Percentiles rank a stretch among this genome's conserved stretches.
phyloP scores from a whole-genome alignment of 2,113 vertebrate genomes.

The Meleagris gallopavo region DNA sequence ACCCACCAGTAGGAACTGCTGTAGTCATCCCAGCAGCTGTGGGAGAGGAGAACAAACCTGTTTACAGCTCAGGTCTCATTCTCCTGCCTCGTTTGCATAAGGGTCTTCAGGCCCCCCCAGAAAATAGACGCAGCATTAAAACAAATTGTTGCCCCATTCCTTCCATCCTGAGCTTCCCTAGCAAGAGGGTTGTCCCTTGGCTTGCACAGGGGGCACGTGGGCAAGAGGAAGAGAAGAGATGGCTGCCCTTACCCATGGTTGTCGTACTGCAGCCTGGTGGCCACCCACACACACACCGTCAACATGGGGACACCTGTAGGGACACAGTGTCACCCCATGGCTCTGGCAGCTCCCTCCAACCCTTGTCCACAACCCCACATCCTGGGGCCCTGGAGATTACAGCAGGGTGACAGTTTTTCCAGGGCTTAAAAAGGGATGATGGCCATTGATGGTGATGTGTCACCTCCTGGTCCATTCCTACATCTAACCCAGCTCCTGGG shows the following conservation, averaged over 20 bases:
- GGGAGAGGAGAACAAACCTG: neutral
- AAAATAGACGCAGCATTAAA: neutral
- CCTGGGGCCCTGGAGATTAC: neutral
- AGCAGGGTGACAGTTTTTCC: neutral
- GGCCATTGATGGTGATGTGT: neutral
- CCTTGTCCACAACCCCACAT: neutral
- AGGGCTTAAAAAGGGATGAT: neutral
- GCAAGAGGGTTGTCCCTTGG: neutral
- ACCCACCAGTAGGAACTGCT: slow-evolving; percentile 78
- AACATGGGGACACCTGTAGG: slow-evolving; percentile 69
- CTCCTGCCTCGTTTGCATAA: neutral
- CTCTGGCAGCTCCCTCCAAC: neutral
- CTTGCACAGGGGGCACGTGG: fast-evolving
- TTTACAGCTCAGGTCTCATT: neutral
- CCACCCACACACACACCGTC: slow-evolving; percentile 64
- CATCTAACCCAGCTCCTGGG: fast-evolving
- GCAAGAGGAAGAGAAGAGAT: fast-evolving
- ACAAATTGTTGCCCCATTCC: neutral
- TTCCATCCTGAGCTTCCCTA: neutral
- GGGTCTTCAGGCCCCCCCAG: neutral
- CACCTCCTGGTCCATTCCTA: neutral
- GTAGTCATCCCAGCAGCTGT: slow-evolving; percentile 79
- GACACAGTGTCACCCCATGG: fast-evolving
- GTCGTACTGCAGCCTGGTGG: slow-evolving; percentile 69
- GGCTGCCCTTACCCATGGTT: slow-evolving; percentile 68